phyloP scores from a whole-genome alignment of 2,113 vertebrate species.

The Terrapene triunguis region DNA sequence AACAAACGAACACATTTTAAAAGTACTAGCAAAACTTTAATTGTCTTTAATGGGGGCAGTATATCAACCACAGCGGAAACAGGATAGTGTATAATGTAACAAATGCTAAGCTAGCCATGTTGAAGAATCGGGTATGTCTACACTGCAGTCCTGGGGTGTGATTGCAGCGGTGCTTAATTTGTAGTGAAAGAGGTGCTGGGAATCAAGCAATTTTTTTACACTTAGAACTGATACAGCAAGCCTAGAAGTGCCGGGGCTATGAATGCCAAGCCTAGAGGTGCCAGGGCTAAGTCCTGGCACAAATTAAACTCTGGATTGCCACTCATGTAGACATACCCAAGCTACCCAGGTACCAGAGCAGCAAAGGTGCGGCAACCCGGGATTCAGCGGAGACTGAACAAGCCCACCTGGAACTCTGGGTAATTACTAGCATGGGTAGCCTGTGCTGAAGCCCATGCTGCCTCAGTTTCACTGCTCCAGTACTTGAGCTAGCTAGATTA shows the following conservation, averaged over 20 bases:
- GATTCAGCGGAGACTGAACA: not conserved
- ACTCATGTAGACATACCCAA: not conserved
- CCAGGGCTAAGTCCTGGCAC: too few relatives aligned
- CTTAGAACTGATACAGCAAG: not conserved
- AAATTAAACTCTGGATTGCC: not conserved
- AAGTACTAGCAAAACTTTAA: not conserved
- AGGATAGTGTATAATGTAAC: not conserved
- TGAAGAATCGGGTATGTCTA: not conserved
- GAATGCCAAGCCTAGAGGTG: not conserved
- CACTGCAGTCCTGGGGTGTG: not conserved
- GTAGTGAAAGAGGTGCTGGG: not conserved
- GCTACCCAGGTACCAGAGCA: not conserved
- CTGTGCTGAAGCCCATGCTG: not conserved
- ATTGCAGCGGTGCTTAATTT: not conserved
- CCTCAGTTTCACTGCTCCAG: not conserved
- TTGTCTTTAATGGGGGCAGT: not conserved
- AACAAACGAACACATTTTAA: not conserved
- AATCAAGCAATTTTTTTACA: not conserved
- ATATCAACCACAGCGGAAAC: conserved; percentile 16
- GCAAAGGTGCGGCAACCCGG: not conserved
- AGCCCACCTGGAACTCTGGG: not conserved
- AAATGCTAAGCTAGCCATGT: not conserved
- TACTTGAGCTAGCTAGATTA: not conserved
- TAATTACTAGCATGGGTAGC: too few relatives aligned
- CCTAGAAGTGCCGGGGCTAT: not conserved